phyloP scores from a whole-genome alignment of 2,888 invertebrate genomes.

The Sarcophaga rosellei region DNA sequence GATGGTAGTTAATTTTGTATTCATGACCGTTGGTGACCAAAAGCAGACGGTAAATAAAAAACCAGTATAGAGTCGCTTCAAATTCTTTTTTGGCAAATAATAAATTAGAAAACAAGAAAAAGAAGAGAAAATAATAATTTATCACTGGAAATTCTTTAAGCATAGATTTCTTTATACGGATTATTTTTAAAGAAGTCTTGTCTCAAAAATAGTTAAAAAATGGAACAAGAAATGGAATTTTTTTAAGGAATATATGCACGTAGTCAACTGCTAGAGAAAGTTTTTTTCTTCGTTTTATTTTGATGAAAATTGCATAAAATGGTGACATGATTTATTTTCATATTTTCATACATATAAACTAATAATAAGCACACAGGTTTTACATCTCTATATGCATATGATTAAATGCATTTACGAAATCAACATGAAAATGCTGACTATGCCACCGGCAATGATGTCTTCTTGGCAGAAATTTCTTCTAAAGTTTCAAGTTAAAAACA shows the following conservation, averaged over 20 bases:
- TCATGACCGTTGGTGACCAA: neutral
- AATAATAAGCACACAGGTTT: neutral
- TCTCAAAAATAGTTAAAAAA: neutral
- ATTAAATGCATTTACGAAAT: slow-evolving; percentile 20
- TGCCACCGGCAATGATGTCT: slow-evolving; percentile 27
- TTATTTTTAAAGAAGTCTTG: neutral
- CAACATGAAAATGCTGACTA: neutral
- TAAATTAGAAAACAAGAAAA: neutral
- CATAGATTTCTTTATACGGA: neutral
- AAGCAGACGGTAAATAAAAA: too few relatives aligned
- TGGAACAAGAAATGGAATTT: neutral
- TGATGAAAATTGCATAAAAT: slow-evolving; percentile 9
- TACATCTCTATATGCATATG: slow-evolving; percentile 7
- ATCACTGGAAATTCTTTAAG: neutral
- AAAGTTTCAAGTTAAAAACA: neutral
- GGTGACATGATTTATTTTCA: slow-evolving; percentile 35
- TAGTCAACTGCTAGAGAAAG: too few relatives aligned
- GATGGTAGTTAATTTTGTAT: neutral
- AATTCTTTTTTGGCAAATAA: neutral
- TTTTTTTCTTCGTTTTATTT: neutral
- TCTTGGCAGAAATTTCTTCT: slow-evolving; percentile 18
- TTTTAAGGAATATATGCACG: neutral
- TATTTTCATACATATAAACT: neutral
- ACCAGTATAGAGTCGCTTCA: too few relatives aligned
- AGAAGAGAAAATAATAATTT: neutral